Evolutionary conservation across 2,888 invertebrate genomes (phyloP), one percentile per base, ranked within the genome.

Genomic region (Hirtodrosophila cameraria): DNA sequence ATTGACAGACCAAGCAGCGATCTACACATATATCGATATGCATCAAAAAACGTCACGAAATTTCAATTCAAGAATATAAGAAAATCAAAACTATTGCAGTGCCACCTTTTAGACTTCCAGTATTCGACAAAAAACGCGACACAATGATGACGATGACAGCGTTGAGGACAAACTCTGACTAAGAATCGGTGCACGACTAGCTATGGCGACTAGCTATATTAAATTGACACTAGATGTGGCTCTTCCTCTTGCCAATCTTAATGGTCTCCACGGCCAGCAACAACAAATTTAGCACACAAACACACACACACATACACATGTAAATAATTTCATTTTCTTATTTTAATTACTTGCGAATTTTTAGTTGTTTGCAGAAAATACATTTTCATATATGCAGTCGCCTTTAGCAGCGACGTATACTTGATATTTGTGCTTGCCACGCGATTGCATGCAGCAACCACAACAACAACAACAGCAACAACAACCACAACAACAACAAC

Each of bases 311-410:
- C 48, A 63, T 31, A 65, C 42, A 30, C 0, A 23, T 7, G n/a
- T 1, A 30, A n/a, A 28, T 48, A 60, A 60, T 60, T 73, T 59
- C 31, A 58, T 57, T 54, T 76, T 80, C 55, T 73, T 75, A 67
- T 75, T 80, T 80, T 80, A 80, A 80, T 80, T 80, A 80, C 76
- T 81, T 73, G 81, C 67, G 73, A 67, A 81, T 70, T 70, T 72
- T 77, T 67, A 55, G 66, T 63, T 61, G 74, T 57, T 52, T 42
- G 31, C 55, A 28, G 25, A 42, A 52, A 66, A 75, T 73, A 53
- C 46, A 75, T 69, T 53, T 69, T n/a, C n/a, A n/a, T 61, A 80
- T 60, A 61, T 66, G 57, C 68, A 64, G 48, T 48, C 49, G 45
- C 55, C 33, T 53, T 43, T 18, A 33, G 12, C 53, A 16, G 49